Evolutionary conservation across 2,888 invertebrate genomes (phyloP).

Genomic region (Drosophila borborema): DNA sequence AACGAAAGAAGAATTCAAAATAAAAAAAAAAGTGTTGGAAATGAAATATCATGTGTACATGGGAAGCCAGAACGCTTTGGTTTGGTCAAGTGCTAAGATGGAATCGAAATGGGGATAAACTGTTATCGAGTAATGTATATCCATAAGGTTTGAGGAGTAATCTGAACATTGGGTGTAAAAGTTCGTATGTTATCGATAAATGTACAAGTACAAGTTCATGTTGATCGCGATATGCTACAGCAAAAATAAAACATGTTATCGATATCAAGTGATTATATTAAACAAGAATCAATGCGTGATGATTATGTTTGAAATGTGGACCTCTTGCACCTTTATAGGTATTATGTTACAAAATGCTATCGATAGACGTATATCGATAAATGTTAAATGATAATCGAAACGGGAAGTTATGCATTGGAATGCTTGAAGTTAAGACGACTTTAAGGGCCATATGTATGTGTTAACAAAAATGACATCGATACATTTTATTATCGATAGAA

Average conservation of each 20-base stretch:
- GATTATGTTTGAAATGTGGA: background rate
- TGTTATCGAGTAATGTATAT: background rate
- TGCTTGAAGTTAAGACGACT: background rate
- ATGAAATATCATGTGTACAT: constrained; percentile 29
- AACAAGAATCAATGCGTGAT: constrained; percentile 1
- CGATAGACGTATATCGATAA: background rate
- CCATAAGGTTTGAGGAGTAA: background rate
- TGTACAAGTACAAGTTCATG: background rate
- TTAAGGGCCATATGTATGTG: constrained; percentile 16
- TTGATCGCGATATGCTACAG: background rate
- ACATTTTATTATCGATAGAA: constrained; percentile 3
- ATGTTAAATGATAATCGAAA: background rate
- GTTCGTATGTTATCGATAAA: background rate
- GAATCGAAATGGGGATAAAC: background rate
- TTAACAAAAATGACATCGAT: constrained; percentile 36
- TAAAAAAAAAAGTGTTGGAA: background rate
- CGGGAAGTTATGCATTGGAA: constrained; percentile 2
- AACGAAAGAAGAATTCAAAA: constrained; percentile 4
- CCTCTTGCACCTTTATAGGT: background rate
- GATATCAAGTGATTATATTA: background rate
- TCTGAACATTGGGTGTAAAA: too few species aligned
- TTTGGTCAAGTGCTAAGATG: constrained; percentile 6
- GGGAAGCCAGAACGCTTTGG: constrained; percentile 15
- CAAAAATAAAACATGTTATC: background rate
- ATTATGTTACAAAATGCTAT: background rate